Conservation (phyloP, 2,888 invertebrate genomes). For the Cataglyphis cursor region DNA sequence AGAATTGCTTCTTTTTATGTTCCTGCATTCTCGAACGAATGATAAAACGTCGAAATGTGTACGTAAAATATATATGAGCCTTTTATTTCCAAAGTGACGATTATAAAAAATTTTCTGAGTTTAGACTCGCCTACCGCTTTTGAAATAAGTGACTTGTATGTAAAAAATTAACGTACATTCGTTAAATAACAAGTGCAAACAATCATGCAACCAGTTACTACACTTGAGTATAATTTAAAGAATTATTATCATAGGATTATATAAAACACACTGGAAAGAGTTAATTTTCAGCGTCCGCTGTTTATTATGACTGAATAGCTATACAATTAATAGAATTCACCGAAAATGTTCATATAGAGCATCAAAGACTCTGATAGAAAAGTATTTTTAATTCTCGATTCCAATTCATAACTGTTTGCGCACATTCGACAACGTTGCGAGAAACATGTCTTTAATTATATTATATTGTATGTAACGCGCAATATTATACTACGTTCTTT, state of each 20-base stretch:
- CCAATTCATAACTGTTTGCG: conserved; percentile 11
- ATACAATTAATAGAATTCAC: conserved; percentile 29
- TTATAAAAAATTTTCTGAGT: not conserved
- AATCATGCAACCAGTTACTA: conserved; percentile 16
- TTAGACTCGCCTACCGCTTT: not conserved
- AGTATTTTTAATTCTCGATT: conserved; percentile 50
- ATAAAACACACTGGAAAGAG: conserved; percentile 34
- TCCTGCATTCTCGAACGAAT: conserved; percentile 26
- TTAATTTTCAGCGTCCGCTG: conserved; percentile 44
- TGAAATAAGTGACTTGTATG: conserved; percentile 20
- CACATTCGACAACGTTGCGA: conserved; percentile 4
- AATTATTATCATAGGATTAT: not conserved
- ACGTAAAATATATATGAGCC: conserved; percentile 1
- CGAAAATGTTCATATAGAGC: conserved; percentile 9
- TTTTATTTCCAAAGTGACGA: conserved; percentile 24
- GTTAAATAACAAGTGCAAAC: not conserved
- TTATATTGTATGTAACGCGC: conserved; percentile 3
- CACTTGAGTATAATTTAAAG: conserved; percentile 15
- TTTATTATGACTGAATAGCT: conserved; percentile 48
- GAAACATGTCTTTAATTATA: conserved; percentile 13
- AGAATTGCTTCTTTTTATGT: conserved; percentile 37
- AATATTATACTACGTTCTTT: conserved; percentile 13
- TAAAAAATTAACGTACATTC: conserved; percentile 27
- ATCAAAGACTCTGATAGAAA: conserved; percentile 43
- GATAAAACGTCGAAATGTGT: conserved; percentile 12